These are phyloP conservation scores for Lucifuga dentata DNA, from an alignment of 2,113 vertebrate genomes.

Conservation along the genomic window DNA sequence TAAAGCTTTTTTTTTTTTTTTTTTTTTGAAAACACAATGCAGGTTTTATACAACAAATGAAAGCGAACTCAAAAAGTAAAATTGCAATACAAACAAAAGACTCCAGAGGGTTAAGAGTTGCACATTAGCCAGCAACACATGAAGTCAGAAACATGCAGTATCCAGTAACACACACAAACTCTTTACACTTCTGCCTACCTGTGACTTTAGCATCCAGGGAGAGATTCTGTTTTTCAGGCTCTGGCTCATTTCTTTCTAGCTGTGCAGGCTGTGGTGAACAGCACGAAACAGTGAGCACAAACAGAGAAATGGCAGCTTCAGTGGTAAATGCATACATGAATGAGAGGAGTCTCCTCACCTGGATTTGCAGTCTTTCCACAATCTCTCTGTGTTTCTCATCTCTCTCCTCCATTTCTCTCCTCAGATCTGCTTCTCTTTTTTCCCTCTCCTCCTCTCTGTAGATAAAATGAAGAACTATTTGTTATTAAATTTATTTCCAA, in stretches of 20 bases:
- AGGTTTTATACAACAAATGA: too few relatives aligned
- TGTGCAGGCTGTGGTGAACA: conserved; percentile 62
- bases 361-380: conserved; percentile 79
- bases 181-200: conserved; percentile 59
- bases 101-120: too few relatives aligned
- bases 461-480: not conserved
- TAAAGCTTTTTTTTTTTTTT: too few relatives aligned
- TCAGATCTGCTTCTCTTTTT: conserved; percentile 84
- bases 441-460: conserved; percentile 85
- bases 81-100: too few relatives aligned
- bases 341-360: conserved; percentile 44
- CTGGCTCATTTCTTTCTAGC: conserved; percentile 54
- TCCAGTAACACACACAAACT: not conserved
- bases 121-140: not conserved
- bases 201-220: conserved; percentile 65
- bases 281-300: conserved; percentile 15
- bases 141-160: not conserved
- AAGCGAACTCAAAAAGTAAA: too few relatives aligned
- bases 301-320: conserved; percentile 4
- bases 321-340: conserved; percentile 15
- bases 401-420: conserved; percentile 82
- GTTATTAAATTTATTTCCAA: not conserved
- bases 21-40: too few relatives aligned
- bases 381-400: conserved; percentile 82
- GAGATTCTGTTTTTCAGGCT: conserved; percentile 49